Conservation (phyloP, 2,113 vertebrate genomes). For the Heliornis fulica region DNA sequence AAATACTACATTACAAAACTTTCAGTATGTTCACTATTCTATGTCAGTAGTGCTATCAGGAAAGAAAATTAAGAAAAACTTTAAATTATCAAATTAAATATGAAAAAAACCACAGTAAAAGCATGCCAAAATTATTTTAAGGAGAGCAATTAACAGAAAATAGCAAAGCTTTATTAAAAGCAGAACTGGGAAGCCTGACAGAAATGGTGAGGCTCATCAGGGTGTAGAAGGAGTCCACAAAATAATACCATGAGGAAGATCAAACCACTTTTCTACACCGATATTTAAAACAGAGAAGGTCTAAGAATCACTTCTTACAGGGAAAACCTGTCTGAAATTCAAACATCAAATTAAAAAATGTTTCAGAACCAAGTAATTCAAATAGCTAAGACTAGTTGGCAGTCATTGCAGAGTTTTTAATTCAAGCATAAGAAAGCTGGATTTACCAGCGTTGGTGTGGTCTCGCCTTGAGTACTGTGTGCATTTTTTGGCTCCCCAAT, state of each 20-base stretch:
- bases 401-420: neutral
- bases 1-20: neutral
- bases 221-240: neutral
- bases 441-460: neutral
- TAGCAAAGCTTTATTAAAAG: neutral
- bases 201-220: neutral
- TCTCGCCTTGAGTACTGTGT: accelerated
- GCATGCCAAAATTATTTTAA: neutral
- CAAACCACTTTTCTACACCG: neutral
- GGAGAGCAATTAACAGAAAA: neutral
- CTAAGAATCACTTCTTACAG: neutral
- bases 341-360: neutral
- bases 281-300: neutral
- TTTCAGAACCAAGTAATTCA: neutral
- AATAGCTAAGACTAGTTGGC: neutral
- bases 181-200: neutral
- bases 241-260: neutral
- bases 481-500: neutral
- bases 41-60: neutral
- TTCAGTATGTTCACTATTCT: neutral
- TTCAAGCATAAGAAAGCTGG: neutral
- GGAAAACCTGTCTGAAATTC: neutral
- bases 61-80: neutral
- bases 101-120: neutral
- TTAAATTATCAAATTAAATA: neutral